These are phyloP conservation scores for Crioceris asparagi DNA, from an alignment of 2,888 invertebrate species.

Conservation along the genomic window DNA sequence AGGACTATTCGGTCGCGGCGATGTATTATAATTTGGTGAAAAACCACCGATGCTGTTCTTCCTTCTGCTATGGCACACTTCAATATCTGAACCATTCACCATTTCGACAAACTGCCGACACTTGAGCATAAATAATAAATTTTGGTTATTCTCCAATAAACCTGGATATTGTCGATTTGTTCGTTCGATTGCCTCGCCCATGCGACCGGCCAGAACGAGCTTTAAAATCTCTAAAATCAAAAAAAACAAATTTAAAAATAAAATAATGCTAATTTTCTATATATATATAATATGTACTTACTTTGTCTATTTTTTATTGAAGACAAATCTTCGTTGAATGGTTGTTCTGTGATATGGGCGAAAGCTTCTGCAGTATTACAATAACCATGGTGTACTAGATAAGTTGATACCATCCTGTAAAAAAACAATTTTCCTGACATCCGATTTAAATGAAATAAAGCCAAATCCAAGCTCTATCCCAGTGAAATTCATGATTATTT, in stretches of 20 bases:
- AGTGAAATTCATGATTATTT: background rate
- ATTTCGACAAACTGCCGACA: constrained; percentile 98
- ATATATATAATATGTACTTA: constrained; percentile 37
- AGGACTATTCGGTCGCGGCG: constrained; percentile 41
- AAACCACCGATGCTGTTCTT: constrained; percentile 19
- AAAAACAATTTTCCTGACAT: too few species aligned
- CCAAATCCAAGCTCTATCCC: background rate
- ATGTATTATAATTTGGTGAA: constrained; percentile 29
- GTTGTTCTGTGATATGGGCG: constrained; percentile 79
- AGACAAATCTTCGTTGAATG: constrained; percentile 81
- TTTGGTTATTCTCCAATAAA: constrained; percentile 81
- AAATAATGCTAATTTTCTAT: constrained; percentile 1
- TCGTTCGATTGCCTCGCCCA: constrained; percentile 90
- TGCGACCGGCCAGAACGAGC: constrained; percentile 81
- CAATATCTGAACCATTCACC: constrained; percentile 85
- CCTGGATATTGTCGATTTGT: constrained; percentile 86
- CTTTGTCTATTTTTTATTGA: constrained; percentile 96
- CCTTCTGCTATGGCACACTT: constrained; percentile 39
- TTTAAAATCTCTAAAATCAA: constrained; percentile 72
- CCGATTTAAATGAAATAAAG: too few species aligned
- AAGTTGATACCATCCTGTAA: constrained; percentile 89
- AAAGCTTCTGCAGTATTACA: constrained; percentile 94
- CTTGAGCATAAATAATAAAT: constrained; percentile 89
- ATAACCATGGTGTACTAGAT: constrained; percentile 96
- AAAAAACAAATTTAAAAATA: background rate